phyloP scores from a whole-genome alignment of 2,113 vertebrate genomes.

The Sakesphorus luctuosus region DNA sequence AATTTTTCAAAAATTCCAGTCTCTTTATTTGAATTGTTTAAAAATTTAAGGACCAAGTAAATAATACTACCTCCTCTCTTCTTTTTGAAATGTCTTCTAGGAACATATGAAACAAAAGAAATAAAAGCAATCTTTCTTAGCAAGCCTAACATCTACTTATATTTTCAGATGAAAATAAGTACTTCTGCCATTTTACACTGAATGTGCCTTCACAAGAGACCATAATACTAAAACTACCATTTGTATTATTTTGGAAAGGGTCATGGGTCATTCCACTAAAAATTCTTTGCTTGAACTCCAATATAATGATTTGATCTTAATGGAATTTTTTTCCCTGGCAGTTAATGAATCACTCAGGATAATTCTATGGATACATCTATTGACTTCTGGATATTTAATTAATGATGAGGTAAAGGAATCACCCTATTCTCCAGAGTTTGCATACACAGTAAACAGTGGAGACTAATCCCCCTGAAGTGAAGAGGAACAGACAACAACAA shows the following conservation, averaged over 20 bases:
- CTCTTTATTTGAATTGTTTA: not conserved
- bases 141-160: not conserved
- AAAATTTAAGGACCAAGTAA: not conserved
- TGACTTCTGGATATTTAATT: not conserved
- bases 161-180: not conserved
- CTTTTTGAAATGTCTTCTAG: not conserved
- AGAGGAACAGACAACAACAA: not conserved
- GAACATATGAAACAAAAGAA: not conserved
- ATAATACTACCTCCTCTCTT: not conserved
- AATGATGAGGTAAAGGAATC: not conserved
- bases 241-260: not conserved
- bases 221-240: not conserved
- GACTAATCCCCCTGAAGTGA: not conserved
- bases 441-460: not conserved
- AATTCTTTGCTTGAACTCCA: not conserved
- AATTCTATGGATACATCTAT: not conserved
- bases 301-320: not conserved
- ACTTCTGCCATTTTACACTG: not conserved
- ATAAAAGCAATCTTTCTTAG: not conserved
- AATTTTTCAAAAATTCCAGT: not conserved
- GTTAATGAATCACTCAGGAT: not conserved
- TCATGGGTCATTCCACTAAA: not conserved
- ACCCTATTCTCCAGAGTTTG: not conserved
- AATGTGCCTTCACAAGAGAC: not conserved
- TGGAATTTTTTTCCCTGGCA: not conserved